These are phyloP conservation scores for Nesogale talazaci DNA, from an alignment of 2,113 vertebrate species.

Conservation along the genomic window DNA sequence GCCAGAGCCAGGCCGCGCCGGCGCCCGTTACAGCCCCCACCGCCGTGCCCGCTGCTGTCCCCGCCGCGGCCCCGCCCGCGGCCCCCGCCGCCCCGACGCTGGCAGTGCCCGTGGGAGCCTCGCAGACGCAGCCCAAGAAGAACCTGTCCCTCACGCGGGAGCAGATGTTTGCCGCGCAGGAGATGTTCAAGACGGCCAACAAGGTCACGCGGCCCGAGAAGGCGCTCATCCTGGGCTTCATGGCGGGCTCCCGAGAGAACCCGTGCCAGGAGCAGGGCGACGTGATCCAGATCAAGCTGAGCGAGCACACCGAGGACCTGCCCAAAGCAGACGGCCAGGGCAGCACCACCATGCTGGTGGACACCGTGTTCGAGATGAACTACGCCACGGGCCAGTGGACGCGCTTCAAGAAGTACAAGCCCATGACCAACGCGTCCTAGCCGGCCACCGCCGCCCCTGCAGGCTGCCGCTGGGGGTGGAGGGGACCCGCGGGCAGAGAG, in stretches of 20 bases:
- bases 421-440: conserved; percentile 97
- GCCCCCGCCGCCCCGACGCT: conserved; percentile 88
- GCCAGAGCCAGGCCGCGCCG: conserved; percentile 88
- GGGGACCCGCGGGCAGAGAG: too few species aligned
- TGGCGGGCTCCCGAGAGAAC: conserved; percentile 99
- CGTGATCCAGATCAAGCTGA: conserved; percentile 99
- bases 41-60: conserved; percentile 77
- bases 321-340: conserved; percentile 97
- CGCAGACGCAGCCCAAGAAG: conserved; percentile 93
- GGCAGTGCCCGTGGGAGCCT: conserved; percentile 89
- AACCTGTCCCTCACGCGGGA: conserved; percentile 94
- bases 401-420: conserved; percentile 99
- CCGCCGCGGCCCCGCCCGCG: conserved; percentile 92
- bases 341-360: conserved; percentile 99
- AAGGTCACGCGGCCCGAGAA: conserved; percentile 99
- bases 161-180: conserved; percentile 98
- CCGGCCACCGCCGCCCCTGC: conserved; percentile 20
- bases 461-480: neutral
- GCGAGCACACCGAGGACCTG: conserved; percentile 97
- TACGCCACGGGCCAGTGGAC: conserved; percentile 99
- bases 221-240: conserved; percentile 98
- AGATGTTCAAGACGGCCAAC: conserved; percentile 99
- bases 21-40: too few species aligned
- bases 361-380: conserved; percentile 99
- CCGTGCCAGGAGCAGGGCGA: conserved; percentile 99